Evolutionary conservation across 2,797 vertebrate species (phyloP).

Genomic region (Zalophus californianus): DNA sequence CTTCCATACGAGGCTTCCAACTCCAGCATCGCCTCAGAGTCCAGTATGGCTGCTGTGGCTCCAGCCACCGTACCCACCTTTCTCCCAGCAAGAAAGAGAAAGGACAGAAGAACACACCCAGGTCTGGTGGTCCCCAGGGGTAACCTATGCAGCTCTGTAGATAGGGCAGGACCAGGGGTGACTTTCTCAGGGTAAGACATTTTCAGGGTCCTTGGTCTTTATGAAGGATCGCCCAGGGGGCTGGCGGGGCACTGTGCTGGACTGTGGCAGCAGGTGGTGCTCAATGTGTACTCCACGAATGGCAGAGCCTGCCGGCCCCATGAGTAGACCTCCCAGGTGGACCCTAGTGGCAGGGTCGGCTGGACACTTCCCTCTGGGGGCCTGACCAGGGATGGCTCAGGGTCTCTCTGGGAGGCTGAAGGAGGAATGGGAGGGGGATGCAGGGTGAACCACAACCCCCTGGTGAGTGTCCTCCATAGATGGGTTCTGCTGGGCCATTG

Average conservation of each 20-base stretch:
- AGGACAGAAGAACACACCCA: too few species aligned
- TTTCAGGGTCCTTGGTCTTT: neutral
- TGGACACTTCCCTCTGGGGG: neutral
- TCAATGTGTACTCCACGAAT: accelerated
- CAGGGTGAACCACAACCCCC: neutral
- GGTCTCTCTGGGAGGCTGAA: neutral
- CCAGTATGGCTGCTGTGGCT: neutral
- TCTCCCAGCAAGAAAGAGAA: neutral
- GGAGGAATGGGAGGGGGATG: neutral
- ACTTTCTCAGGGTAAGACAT: neutral
- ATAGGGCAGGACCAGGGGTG: neutral
- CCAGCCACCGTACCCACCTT: neutral
- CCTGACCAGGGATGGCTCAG: neutral
- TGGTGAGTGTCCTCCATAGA: too few species aligned
- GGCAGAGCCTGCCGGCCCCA: neutral
- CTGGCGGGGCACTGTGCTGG: neutral
- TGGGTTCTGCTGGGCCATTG: accelerated
- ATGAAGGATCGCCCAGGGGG: accelerated
- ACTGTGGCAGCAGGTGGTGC: neutral
- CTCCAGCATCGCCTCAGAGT: neutral
- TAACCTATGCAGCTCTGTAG: neutral
- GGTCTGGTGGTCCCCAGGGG: neutral
- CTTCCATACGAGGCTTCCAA: neutral
- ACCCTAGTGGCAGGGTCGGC: neutral
- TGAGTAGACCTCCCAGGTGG: neutral